Evolutionary conservation across 2,888 invertebrate species (phyloP).

Genomic region (Calliopum simillimum): DNA sequence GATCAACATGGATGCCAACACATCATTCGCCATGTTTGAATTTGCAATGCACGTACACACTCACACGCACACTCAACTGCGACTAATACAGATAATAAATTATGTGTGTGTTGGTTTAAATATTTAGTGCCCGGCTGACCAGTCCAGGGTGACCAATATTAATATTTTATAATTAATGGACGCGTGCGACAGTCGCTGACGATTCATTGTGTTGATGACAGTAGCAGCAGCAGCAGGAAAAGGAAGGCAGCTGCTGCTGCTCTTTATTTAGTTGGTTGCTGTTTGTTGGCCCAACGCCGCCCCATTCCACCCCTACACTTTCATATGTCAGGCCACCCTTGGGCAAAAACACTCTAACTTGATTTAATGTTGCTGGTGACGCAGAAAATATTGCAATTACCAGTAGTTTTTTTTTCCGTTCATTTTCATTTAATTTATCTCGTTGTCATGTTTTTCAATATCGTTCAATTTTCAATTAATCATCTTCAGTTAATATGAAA

Average conservation of each 20-base stretch:
- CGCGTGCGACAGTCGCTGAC: conserved; percentile 41
- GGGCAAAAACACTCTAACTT: background rate
- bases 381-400: conserved; percentile 1
- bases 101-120: conserved; percentile 33
- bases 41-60: conserved; percentile 17
- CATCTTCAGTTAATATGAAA: too few relatives aligned
- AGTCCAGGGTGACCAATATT: conserved; percentile 43
- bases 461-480: too few relatives aligned
- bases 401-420: background rate
- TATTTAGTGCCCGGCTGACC: conserved; percentile 9
- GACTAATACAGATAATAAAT: conserved; percentile 6
- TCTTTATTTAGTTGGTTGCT: background rate
- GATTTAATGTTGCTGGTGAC: conserved; percentile 4
- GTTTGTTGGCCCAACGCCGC: background rate
- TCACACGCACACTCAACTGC: background rate
- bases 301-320: background rate
- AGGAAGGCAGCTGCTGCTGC: conserved; percentile 35
- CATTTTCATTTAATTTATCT: too few relatives aligned
- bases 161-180: conserved; percentile 51
- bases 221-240: conserved; percentile 46
- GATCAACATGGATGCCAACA: conserved; percentile 11
- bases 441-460: too few relatives aligned
- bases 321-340: too few relatives aligned
- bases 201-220: conserved; percentile 46
- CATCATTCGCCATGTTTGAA: conserved; percentile 17